These are phyloP conservation scores for Temnothorax unifasciatus DNA, from an alignment of 2,888 invertebrate species.

Conservation along the genomic window DNA sequence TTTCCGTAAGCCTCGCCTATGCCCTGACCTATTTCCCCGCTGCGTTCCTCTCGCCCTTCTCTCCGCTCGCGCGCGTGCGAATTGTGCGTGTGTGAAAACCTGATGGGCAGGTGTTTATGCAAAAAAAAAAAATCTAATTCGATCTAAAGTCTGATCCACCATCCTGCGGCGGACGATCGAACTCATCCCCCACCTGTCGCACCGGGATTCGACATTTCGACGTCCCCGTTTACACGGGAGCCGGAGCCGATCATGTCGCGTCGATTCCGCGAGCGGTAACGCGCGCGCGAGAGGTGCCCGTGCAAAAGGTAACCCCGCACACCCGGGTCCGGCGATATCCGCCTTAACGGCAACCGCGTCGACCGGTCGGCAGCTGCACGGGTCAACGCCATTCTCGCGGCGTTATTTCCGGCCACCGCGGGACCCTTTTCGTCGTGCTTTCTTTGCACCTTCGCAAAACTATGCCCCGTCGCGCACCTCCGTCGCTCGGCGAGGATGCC, in stretches of 20 bases:
- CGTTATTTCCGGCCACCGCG: conserved; percentile 85
- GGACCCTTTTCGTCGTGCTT: background rate
- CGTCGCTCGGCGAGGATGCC: conserved; percentile 61
- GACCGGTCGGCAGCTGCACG: conserved; percentile 57
- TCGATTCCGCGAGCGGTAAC: no score
- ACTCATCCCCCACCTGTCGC: no score
- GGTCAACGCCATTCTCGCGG: conserved; percentile 84
- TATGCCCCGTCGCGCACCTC: conserved; percentile 63
- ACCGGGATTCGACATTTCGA: no score
- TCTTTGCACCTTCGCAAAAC: conserved; percentile 62
- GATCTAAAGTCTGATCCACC: no score
- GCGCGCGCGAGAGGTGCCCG: no score
- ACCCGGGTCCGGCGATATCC: background rate
- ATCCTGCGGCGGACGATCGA: no score
- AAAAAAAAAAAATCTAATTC: no score
- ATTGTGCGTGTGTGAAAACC: background rate
- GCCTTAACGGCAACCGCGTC: conserved; percentile 28
- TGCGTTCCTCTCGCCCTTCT: background rate
- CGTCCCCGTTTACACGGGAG: no score
- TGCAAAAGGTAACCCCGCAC: no score
- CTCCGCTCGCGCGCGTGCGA: conserved; percentile 20
- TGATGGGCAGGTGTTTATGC: no score
- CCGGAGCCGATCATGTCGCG: no score
- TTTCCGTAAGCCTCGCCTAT: conserved; percentile 17
- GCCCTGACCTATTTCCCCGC: conserved; percentile 11